These are phyloP conservation scores for Ammodytes dubius DNA, from an alignment of 2,113 vertebrate genomes.

Conservation along the genomic window DNA sequence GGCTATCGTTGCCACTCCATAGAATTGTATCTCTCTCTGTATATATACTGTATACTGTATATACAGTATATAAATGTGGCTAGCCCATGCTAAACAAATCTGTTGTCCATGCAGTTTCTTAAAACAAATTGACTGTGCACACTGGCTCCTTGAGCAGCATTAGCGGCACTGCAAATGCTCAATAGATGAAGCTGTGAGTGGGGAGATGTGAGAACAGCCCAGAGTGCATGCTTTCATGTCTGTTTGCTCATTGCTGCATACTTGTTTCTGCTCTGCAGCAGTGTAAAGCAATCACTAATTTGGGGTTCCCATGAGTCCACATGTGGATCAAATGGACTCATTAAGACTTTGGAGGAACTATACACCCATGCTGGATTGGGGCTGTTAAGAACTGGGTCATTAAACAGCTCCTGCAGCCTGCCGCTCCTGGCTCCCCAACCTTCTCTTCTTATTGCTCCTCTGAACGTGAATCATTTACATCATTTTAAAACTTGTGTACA, in stretches of 20 bases:
- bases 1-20: background rate
- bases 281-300: background rate
- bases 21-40: too few species aligned
- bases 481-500: background rate
- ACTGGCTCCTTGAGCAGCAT: background rate
- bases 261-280: constrained; percentile 5
- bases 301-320: constrained; percentile 13
- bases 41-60: background rate
- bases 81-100: background rate
- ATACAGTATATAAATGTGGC: background rate
- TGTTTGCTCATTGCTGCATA: background rate
- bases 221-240: background rate
- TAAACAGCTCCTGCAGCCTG: constrained; percentile 17
- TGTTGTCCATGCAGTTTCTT: background rate
- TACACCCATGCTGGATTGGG: background rate
- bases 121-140: constrained; percentile 7
- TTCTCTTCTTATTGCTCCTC: background rate
- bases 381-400: constrained; percentile 26
- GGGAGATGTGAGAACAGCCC: background rate
- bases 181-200: constrained; percentile 10
- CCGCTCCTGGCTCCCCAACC: background rate
- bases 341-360: background rate
- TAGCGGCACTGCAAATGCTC: constrained; percentile 8
- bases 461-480: background rate
- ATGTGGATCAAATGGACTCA: constrained; percentile 13